phyloP scores from a whole-genome alignment of 2,888 invertebrate genomes.

The Scaeva pyrastri region DNA sequence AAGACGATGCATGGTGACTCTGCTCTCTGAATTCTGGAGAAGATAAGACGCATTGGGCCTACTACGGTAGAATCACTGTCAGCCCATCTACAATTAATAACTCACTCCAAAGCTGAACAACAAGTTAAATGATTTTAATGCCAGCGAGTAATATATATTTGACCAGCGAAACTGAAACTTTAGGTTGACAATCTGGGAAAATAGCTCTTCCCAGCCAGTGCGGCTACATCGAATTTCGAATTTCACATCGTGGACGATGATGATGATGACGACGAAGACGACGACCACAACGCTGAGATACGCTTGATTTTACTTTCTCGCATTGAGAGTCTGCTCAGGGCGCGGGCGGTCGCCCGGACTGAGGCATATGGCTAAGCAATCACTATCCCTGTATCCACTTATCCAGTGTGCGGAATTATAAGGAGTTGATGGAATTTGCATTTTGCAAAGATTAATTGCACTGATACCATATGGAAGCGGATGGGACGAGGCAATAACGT shows the following conservation, averaged over 20 bases:
- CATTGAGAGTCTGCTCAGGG: conserved; percentile 72
- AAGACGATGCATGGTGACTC: background rate
- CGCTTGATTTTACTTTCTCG: background rate
- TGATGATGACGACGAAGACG: conserved; percentile 57
- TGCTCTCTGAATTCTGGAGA: conserved; percentile 20
- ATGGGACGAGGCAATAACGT: conserved; percentile 22
- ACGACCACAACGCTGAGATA: background rate
- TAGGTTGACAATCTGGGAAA: conserved; percentile 68
- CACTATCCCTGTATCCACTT: too few relatives aligned
- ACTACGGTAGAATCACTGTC: conserved; percentile 75
- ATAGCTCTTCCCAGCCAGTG: conserved; percentile 43
- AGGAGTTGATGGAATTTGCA: conserved; percentile 57
- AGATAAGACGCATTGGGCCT: conserved; percentile 74
- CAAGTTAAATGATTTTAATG: conserved; percentile 76
- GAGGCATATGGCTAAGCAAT: conserved; percentile 12
- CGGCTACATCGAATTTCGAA: conserved; percentile 22
- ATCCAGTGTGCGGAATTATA: conserved; percentile 52
- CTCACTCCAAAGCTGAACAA: conserved; percentile 75
- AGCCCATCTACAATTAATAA: conserved; percentile 73
- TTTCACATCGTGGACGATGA: background rate
- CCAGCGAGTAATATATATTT: conserved; percentile 74
- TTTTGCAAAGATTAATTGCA: conserved; percentile 67
- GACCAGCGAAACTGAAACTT: conserved; percentile 61
- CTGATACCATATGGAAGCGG: conserved; percentile 59
- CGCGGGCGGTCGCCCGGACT: conserved; percentile 64